Base-by-base conservation (phyloP, 2,888 invertebrate genomes). In the Noctua pronuba region DNA sequence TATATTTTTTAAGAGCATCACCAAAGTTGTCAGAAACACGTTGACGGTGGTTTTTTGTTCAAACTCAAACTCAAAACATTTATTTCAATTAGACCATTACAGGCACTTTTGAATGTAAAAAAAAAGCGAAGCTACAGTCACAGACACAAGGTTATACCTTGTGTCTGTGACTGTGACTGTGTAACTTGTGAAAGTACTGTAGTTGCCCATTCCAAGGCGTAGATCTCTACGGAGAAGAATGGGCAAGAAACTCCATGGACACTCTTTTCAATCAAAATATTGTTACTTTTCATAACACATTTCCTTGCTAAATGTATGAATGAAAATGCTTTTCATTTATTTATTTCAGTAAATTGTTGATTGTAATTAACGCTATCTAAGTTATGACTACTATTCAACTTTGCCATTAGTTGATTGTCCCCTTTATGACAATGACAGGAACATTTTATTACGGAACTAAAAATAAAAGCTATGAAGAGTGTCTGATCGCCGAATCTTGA, bases 391-490 rank as follows among this genome's bases (percentile, higher is more conserved):
- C 72, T n/a, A 87, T 84, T 86, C 70, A 70, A 79, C 64, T 80
- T 81, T 11, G 69, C 83, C 79, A 86, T 88, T 88, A 86, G 81
- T 87, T 88, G 82, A 88, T 88, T 87, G 82, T 75, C 78, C 82
- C 82, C 77, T 88, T 86, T 87, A 87, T 72, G 71, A 66, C 77
- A 58, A 77, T 73, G 69, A 82, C 76, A 79, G 73, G 75, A 83
- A 52, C 70, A 82, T 87, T 87, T 87, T 86, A 86, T 86, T 85
- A 78, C 62, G 49, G 58, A 75, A 75, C 83, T 87, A 85, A 84
- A 83, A 79, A 84, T 82, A 80, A 87, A 86, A 86, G 73, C 69
- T 75, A 80, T 79, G 74, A 73, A 77, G 41, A 79, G 65, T 68
- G 52, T 83, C 85, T 86, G 76, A 85, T 86, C 71, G 79, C 65